phyloP scores from a whole-genome alignment of 2,113 vertebrate species.

The Rhinolophus ferrumequinum region DNA sequence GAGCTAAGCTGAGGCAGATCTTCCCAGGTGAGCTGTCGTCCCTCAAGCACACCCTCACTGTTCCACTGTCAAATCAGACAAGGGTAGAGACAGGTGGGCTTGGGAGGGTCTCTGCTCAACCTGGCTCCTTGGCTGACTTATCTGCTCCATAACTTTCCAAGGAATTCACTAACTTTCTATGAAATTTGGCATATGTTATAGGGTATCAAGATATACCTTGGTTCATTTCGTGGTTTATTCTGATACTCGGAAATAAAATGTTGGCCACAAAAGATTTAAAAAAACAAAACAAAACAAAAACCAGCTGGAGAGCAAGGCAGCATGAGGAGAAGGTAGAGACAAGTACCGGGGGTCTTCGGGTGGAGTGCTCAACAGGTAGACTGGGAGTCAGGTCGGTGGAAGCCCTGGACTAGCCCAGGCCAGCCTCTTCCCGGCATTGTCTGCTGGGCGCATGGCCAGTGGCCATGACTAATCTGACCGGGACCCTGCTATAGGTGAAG shows the following conservation, averaged over 20 bases:
- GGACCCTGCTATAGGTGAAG: neutral
- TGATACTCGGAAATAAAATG: conserved; percentile 50
- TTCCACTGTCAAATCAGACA: neutral
- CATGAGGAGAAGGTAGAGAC: neutral
- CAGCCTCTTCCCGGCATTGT: neutral
- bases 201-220: neutral
- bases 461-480: neutral
- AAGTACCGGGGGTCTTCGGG: neutral
- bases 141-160: neutral
- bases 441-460: neutral
- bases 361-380: neutral
- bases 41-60: neutral
- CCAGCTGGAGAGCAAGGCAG: neutral
- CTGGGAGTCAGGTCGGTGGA: neutral
- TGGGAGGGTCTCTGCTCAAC: neutral
- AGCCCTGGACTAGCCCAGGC: neutral
- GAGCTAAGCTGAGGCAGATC: neutral
- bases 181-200: conserved; percentile 1
- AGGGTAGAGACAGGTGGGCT: neutral
- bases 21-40: neutral
- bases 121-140: neutral
- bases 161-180: conserved; percentile 20
- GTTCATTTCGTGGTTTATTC: conserved; percentile 47
- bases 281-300: neutral
- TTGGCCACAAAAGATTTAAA: neutral